A percentile compares a stretch with the other conserved stretches of the same genome.
Conservation (phyloP, 2,797 vertebrate species). For the Smutsia gigantea region DNA sequence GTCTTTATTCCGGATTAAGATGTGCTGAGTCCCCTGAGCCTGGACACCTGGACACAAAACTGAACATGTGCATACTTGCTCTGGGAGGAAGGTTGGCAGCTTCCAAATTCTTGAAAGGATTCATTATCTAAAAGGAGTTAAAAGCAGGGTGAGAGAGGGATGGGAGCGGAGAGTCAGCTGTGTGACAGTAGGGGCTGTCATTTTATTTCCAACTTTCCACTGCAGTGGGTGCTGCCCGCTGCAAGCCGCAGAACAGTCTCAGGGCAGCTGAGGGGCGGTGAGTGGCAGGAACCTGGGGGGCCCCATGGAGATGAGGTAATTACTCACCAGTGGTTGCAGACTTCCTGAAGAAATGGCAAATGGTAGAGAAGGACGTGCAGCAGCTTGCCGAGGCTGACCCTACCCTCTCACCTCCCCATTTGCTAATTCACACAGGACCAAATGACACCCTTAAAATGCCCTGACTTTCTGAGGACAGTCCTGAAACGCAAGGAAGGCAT, state of each 20-base stretch:
- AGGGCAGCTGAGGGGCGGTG: fast-evolving
- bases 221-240: not conserved
- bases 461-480: not conserved
- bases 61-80: not conserved
- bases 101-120: not conserved
- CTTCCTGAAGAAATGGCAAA: not conserved
- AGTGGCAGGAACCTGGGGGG: not conserved
- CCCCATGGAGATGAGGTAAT: not conserved
- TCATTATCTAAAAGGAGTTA: not conserved
- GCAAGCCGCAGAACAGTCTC: not conserved
- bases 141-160: not conserved
- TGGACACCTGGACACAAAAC: not conserved
- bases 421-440: not conserved
- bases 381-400: not conserved
- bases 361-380: fast-evolving
- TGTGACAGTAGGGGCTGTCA: too few species aligned
- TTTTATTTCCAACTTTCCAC: too few species aligned
- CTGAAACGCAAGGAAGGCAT: not conserved
- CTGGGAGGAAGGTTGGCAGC: not conserved
- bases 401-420: not conserved
- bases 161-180: not conserved
- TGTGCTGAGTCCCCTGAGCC: not conserved
- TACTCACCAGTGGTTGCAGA: not conserved
- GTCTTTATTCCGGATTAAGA: not conserved
- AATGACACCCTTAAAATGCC: not conserved